Evolutionary conservation across 2,888 invertebrate genomes (phyloP).

Genomic region (Drosophila fungiperda): DNA sequence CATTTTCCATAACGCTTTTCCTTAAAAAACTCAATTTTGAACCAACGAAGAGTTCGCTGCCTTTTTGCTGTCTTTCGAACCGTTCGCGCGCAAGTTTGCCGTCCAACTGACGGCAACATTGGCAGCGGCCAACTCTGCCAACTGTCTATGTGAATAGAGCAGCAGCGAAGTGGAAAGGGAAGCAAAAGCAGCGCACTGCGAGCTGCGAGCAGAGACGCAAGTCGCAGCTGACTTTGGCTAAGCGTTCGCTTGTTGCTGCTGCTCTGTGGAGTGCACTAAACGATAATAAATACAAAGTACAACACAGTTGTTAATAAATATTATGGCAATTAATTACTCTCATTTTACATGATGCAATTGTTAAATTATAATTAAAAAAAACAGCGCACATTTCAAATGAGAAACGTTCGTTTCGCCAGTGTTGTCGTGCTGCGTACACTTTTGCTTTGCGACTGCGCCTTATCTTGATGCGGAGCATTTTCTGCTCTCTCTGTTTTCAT

Average conservation of each 20-base stretch:
- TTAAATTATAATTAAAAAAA: neutral
- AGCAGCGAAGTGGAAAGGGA: neutral
- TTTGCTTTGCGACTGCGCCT: constrained; percentile 66
- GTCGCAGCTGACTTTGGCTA: constrained; percentile 23
- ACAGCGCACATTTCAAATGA: neutral
- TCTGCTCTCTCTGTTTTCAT: constrained; percentile 73
- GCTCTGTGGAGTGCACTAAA: neutral
- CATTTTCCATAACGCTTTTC: constrained; percentile 61
- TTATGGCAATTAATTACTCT: neutral
- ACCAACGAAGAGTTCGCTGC: constrained; percentile 21
- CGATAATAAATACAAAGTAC: constrained; percentile 1
- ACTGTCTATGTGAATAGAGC: neutral
- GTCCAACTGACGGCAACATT: constrained; percentile 60
- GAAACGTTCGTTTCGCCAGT: constrained; percentile 37
- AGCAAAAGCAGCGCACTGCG: constrained; percentile 24
- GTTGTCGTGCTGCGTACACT: constrained; percentile 65
- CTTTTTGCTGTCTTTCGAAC: constrained; percentile 54
- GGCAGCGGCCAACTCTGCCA: constrained; percentile 40
- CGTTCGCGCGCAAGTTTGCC: constrained; percentile 80
- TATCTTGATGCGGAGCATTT: constrained; percentile 13
- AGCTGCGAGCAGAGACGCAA: constrained; percentile 25
- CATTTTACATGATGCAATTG: neutral
- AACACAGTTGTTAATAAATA: neutral
- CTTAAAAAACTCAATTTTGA: constrained; percentile 3
- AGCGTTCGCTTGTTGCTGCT: constrained; percentile 35